Conservation (phyloP, 2,797 vertebrate genomes). For the Poeciliopsis presidionis region DNA sequence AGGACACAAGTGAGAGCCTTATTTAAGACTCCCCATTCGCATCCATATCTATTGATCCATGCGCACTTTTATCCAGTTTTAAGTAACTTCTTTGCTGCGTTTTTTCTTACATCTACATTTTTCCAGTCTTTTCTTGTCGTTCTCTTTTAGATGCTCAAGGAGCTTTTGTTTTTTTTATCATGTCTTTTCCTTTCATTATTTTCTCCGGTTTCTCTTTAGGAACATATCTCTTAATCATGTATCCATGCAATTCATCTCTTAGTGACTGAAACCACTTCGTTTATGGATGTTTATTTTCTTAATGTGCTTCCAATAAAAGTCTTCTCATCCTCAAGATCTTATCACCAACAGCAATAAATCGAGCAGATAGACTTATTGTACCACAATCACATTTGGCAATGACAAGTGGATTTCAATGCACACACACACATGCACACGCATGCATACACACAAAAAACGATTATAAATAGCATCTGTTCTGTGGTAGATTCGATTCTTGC, state of each 20-base stretch:
- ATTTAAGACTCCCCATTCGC: conserved; percentile 75
- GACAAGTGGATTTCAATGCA: conserved; percentile 53
- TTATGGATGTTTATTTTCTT: conserved; percentile 61
- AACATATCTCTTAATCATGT: conserved; percentile 50
- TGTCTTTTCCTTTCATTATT: conserved; percentile 20
- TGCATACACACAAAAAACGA: conserved; percentile 15
- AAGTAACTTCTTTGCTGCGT: conserved; percentile 65
- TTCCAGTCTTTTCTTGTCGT: conserved; percentile 33
- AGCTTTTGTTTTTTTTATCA: not conserved
- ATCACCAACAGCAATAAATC: conserved; percentile 59
- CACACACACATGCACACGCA: conserved; percentile 15
- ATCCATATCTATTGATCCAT: conserved; percentile 76
- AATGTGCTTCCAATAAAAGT: conserved; percentile 59
- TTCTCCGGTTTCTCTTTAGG: conserved; percentile 39
- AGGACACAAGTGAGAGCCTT: conserved; percentile 65
- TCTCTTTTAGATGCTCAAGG: conserved; percentile 21
- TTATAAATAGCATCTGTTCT: conserved; percentile 56
- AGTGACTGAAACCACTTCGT: conserved; percentile 47
- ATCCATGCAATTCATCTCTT: conserved; percentile 43
- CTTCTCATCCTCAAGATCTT: conserved; percentile 43
- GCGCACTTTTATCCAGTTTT: conserved; percentile 67
- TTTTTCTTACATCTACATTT: conserved; percentile 33
- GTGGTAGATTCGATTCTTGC: conserved; percentile 63
- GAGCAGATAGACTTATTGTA: conserved; percentile 53
- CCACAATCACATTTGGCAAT: conserved; percentile 57